A percentile compares a stretch with the other conserved stretches of the same genome.
phyloP scores from a whole-genome alignment of 1,140 invertebrate genomes.

The Diorhabda elongata region DNA sequence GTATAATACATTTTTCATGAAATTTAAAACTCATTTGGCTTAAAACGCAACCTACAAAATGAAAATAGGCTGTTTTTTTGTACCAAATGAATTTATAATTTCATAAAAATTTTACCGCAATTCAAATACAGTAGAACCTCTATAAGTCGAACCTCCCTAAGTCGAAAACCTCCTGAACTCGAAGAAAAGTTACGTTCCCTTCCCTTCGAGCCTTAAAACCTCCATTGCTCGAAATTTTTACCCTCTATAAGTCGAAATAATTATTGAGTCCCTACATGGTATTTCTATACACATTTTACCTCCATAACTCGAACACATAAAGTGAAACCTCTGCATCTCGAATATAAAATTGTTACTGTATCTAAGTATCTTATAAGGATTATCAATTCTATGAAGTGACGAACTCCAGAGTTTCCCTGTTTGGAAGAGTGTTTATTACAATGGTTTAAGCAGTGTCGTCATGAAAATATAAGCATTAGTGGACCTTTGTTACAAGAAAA shows the following conservation, averaged over 20 bases:
- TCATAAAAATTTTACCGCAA: neutral
- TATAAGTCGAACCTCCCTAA: neutral
- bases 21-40: no score
- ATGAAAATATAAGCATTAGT: slow-evolving; percentile 20
- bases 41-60: no score
- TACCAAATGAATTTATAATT: no score
- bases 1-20: no score
- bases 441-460: neutral
- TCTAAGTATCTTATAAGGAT: no score
- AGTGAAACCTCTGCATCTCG: no score
- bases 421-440: neutral
- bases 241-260: neutral
- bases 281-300: no score
- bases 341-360: no score
- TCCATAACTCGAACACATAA: no score
- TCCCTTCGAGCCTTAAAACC: neutral
- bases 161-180: neutral
- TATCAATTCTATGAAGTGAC: no score
- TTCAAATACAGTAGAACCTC: neutral
- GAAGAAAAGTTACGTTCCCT: neutral
- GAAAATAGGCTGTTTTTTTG: no score
- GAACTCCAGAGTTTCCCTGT: no score
- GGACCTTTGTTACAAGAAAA: slow-evolving; percentile 27
- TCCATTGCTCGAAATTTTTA: neutral
- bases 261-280: neutral